These are phyloP conservation scores for Bembecia ichneumoniformis DNA, from an alignment of 2,888 invertebrate genomes.

Conservation along the genomic window DNA sequence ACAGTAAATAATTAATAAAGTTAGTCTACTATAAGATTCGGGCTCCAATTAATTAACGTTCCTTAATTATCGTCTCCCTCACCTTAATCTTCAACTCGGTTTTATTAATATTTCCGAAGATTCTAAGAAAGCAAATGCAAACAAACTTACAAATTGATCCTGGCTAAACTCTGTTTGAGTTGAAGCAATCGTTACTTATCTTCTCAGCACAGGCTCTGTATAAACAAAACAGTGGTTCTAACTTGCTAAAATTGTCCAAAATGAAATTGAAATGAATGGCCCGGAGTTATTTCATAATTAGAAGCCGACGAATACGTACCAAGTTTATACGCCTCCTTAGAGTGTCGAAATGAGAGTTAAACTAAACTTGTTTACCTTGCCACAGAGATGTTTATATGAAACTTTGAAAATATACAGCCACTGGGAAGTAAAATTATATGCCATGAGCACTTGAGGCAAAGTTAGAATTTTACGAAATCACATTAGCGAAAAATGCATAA, in stretches of 20 bases:
- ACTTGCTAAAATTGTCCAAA: conserved; percentile 12
- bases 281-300: conserved; percentile 58
- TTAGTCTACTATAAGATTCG: too few species aligned
- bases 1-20: too few species aligned
- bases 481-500: neutral
- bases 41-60: neutral
- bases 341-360: conserved; percentile 60
- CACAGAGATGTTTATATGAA: conserved; percentile 49
- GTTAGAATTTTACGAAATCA: neutral
- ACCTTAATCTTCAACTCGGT: neutral
- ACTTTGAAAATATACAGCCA: conserved; percentile 49
- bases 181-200: conserved; percentile 10
- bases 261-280: conserved; percentile 57
- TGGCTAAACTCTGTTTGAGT: neutral
- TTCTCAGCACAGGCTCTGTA: conserved; percentile 7
- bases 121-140: neutral
- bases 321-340: conserved; percentile 51
- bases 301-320: conserved; percentile 24
- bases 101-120: neutral
- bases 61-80: neutral
- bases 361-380: conserved; percentile 60
- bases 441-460: neutral
- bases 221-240: neutral
- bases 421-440: conserved; percentile 40
- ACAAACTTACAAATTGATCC: neutral